Conservation (phyloP, 2,888 invertebrate genomes). For the Pharmacophagus antenor region DNA sequence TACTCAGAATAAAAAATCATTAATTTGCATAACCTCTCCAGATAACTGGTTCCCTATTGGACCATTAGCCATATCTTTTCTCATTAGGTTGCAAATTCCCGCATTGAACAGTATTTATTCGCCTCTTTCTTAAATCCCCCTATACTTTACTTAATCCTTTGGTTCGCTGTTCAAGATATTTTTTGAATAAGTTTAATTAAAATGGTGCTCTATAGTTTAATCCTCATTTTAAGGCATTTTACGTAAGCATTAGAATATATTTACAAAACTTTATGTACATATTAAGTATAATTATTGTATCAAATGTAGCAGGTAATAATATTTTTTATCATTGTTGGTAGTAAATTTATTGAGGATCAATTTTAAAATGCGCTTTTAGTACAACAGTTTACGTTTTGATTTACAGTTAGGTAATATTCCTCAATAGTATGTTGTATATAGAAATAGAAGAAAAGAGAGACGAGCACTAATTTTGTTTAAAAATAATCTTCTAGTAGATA, state of each 20-base stretch:
- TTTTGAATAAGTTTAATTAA: not conserved
- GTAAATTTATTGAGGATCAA: no score
- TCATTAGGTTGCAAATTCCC: constrained; percentile 14
- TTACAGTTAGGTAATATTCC: no score
- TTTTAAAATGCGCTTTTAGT: no score
- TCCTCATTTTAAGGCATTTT: not conserved
- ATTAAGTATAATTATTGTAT: no score
- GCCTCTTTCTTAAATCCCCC: constrained; percentile 3
- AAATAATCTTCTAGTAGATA: no score
- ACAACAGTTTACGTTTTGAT: no score
- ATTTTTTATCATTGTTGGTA: no score
- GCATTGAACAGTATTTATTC: constrained; percentile 12
- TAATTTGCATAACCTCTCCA: not conserved
- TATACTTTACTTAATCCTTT: constrained; percentile 12
- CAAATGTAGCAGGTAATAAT: no score
- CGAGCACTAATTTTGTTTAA: no score
- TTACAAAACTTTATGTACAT: not conserved
- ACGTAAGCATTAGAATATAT: not conserved
- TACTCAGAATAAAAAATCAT: not conserved
- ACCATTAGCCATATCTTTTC: constrained; percentile 19
- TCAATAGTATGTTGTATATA: no score
- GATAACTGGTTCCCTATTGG: constrained; percentile 5
- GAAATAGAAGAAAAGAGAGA: no score
- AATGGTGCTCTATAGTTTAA: not conserved
- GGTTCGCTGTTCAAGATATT: not conserved